Conservation (phyloP, 1,140 invertebrate species). For the Rhopalosiphum maidis region DNA sequence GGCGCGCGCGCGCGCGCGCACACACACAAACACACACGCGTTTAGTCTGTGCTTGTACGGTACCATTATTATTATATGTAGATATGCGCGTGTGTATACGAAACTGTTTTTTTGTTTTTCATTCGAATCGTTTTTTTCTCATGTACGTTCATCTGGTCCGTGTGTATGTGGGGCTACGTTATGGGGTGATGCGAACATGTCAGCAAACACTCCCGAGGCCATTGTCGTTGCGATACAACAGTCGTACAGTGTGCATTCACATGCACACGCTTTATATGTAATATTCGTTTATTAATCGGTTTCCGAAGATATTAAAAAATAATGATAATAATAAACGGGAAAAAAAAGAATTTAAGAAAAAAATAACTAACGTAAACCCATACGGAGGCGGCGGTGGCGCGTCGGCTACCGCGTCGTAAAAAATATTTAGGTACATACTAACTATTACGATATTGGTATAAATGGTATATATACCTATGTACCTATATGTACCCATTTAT, state of each 20-base stretch:
- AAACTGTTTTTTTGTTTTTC: background rate
- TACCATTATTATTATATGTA: background rate
- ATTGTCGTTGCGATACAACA: background rate
- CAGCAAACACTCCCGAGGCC: background rate
- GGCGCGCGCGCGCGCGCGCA: too few relatives aligned
- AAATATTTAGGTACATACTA: background rate
- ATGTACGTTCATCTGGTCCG: background rate
- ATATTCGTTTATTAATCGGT: background rate
- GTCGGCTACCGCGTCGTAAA: background rate
- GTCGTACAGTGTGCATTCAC: background rate
- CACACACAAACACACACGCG: background rate
- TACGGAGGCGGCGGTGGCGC: background rate
- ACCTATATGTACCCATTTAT: background rate
- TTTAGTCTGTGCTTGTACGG: background rate
- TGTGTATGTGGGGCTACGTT: background rate
- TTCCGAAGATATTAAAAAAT: background rate
- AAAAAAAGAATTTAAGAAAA: conserved; percentile 10
- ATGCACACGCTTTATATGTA: background rate
- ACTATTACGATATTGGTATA: background rate
- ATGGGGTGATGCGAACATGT: background rate
- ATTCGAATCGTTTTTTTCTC: background rate
- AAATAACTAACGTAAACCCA: background rate
- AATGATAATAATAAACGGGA: background rate
- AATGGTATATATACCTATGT: background rate
- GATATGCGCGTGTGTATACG: background rate